Percentiles rank a stretch among this genome's conserved stretches.
Evolutionary conservation across 1,140 invertebrate species (phyloP).

Genomic region (Eupristina koningsbergeri): DNA sequence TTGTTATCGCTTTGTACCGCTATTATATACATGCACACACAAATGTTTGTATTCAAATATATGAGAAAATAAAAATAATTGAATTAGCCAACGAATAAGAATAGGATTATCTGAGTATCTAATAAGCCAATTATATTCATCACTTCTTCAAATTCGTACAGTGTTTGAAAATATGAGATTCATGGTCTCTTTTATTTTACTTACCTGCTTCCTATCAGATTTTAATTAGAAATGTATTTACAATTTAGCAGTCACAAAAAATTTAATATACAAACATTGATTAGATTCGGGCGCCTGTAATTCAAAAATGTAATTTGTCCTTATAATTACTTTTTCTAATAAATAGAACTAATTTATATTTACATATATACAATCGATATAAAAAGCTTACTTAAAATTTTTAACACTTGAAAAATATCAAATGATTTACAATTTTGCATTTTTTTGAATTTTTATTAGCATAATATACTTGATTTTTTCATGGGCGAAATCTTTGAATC

Average conservation of each 20-base stretch:
- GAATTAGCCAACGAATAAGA: not conserved
- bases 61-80: not conserved
- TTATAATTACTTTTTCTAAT: no score
- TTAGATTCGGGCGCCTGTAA: no score
- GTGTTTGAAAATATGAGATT: not conserved
- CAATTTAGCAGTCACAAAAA: not conserved
- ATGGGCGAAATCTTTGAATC: no score
- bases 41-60: not conserved
- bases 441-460: no score
- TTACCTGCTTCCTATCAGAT: not conserved
- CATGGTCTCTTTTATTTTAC: not conserved
- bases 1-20: not conserved
- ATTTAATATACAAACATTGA: no score
- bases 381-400: no score
- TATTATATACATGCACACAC: not conserved
- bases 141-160: not conserved
- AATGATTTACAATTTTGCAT: no score
- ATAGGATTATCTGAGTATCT: not conserved
- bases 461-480: no score
- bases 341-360: no score
- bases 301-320: no score
- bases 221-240: not conserved
- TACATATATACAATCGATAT: no score
- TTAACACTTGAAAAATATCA: no score
- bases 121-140: not conserved